A percentile compares a stretch with the other conserved stretches of the same genome.
Evolutionary conservation across 2,113 vertebrate genomes (phyloP).

Genomic region (Hippocampus guttulatus): DNA sequence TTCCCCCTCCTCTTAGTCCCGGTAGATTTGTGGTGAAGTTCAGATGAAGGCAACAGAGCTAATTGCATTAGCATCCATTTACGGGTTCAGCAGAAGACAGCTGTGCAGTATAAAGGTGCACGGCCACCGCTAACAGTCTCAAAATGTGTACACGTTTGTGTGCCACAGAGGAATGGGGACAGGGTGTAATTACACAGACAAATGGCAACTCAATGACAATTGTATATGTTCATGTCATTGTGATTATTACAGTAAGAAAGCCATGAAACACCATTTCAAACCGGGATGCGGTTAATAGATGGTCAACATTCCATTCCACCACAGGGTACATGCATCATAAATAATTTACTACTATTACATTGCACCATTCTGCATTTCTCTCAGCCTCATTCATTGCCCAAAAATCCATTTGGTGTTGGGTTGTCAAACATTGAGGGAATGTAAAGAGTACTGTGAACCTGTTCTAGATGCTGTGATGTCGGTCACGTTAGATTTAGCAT

Average conservation of each 20-base stretch:
- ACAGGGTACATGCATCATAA: constrained; percentile 22
- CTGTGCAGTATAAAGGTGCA: constrained; percentile 49
- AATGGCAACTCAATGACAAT: constrained; percentile 6
- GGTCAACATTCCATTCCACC: constrained; percentile 17
- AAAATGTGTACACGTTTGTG: constrained; percentile 3
- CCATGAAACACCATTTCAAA: constrained; percentile 18
- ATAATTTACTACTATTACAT: constrained; percentile 29
- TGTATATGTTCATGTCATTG: constrained; percentile 8
- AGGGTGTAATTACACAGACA: constrained; percentile 27
- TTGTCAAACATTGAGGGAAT: background rate
- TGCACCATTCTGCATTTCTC: constrained; percentile 14
- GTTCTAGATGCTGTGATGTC: background rate
- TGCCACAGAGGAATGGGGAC: constrained; percentile 5
- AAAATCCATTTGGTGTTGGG: constrained; percentile 7
- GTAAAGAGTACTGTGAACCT: constrained; percentile 10
- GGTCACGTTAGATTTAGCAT: background rate
- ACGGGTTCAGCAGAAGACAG: constrained; percentile 58
- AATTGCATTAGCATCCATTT: constrained; percentile 73
- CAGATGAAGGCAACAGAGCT: constrained; percentile 62
- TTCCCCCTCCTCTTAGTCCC: constrained; percentile 5
- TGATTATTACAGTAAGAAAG: constrained; percentile 18
- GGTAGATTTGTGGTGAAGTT: constrained; percentile 37
- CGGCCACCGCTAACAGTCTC: constrained; percentile 16
- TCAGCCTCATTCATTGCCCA: constrained; percentile 15
- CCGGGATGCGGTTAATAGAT: constrained; percentile 10